Evolutionary conservation across 2,113 vertebrate genomes (phyloP).

Genomic region (Lepus timidus): DNA sequence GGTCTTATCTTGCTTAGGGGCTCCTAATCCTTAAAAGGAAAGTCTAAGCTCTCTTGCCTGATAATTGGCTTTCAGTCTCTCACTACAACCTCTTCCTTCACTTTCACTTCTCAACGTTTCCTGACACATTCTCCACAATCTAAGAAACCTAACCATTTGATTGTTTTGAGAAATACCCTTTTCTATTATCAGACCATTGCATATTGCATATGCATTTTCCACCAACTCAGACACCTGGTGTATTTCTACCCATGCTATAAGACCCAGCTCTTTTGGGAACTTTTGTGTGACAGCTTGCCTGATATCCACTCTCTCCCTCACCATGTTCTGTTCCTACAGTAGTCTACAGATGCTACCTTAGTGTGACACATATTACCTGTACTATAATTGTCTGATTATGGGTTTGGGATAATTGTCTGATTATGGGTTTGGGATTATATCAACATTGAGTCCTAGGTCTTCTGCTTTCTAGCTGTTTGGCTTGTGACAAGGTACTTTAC

Average conservation of each 20-base stretch:
- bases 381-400: neutral
- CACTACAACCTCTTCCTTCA: neutral
- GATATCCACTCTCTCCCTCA: neutral
- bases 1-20: neutral
- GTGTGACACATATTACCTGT: neutral
- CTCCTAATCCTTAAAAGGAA: neutral
- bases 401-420: neutral
- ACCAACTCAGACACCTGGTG: neutral
- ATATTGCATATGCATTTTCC: neutral
- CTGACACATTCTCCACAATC: neutral
- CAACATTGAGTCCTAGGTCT: neutral
- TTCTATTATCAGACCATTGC: neutral
- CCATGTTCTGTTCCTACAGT: neutral
- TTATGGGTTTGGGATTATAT: neutral
- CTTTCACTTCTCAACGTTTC: neutral
- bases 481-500: neutral
- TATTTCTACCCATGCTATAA: neutral
- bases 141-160: neutral
- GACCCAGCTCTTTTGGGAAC: neutral
- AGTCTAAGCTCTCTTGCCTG: neutral
- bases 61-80: neutral
- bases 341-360: neutral
- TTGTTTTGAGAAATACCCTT: neutral
- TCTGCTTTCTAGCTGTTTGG: constrained; percentile 6
- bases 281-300: neutral